Percentiles rank a stretch among this genome's conserved stretches.
These are phyloP conservation scores for Cynopterus brachyotis DNA, from an alignment of 2,113 vertebrate species.

Conservation along the genomic window DNA sequence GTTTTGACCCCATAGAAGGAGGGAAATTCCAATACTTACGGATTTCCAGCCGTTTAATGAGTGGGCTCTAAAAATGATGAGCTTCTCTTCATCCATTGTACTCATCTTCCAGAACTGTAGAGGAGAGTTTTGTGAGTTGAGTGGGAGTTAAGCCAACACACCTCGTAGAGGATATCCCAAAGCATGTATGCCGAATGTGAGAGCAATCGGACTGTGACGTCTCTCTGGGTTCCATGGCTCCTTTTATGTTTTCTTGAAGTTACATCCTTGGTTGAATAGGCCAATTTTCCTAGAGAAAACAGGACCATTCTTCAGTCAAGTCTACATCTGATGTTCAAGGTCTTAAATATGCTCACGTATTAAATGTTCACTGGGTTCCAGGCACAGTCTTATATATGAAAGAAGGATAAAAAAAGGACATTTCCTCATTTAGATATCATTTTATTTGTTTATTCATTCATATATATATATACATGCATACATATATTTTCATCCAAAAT, in stretches of 20 bases:
- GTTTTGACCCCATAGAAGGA: not conserved
- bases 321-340: not conserved
- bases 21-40: not conserved
- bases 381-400: not conserved
- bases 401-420: not conserved
- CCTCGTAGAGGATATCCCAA: not conserved
- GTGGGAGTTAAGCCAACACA: not conserved
- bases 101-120: not conserved
- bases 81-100: not conserved
- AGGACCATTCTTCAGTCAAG: not conserved
- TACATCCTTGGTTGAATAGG: not conserved
- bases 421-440: not conserved
- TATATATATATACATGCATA: not conserved
- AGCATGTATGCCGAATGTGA: not conserved
- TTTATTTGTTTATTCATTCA: not conserved
- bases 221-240: not conserved
- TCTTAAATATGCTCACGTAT: not conserved
- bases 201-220: not conserved
- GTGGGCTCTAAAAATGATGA: not conserved
- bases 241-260: not conserved
- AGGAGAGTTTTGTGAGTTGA: not conserved
- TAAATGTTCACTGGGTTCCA: not conserved
- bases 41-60: not conserved
- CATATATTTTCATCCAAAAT: not conserved
- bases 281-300: not conserved